These are phyloP conservation scores for Odontamblyopus rebecca DNA, from an alignment of 2,797 vertebrate species.

Conservation along the genomic window DNA sequence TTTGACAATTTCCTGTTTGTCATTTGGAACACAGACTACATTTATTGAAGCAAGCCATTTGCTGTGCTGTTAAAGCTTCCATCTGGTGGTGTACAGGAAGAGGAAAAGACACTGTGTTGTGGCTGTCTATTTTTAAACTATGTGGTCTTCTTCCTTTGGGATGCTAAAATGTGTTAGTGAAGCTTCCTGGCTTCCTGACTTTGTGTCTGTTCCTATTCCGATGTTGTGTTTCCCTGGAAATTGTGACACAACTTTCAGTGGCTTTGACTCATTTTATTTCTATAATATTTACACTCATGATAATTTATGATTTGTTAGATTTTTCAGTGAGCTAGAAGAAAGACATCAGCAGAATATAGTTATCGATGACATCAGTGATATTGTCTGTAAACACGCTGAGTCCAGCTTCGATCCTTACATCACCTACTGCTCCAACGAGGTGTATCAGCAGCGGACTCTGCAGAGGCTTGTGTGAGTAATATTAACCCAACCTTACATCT, in stretches of 20 bases:
- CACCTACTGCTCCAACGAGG: slow-evolving; percentile 97
- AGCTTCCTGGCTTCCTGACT: slow-evolving; percentile 58
- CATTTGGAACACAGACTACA: slow-evolving; percentile 38
- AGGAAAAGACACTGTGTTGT: slow-evolving; percentile 66
- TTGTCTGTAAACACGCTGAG: slow-evolving; percentile 85
- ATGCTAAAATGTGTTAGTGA: slow-evolving; percentile 47
- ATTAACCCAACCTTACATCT: background rate
- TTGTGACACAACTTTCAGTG: slow-evolving; percentile 13
- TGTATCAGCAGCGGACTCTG: slow-evolving; percentile 95
- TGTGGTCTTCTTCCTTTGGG: slow-evolving; percentile 50
- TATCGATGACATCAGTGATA: slow-evolving; percentile 92
- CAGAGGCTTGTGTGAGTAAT: slow-evolving; percentile 89
- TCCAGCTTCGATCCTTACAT: slow-evolving; percentile 93
- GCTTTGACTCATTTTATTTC: slow-evolving; percentile 16
- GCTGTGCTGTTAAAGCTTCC: slow-evolving; percentile 46
- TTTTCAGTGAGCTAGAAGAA: slow-evolving; percentile 92
- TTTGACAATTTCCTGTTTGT: slow-evolving; percentile 68
- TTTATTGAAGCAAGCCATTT: slow-evolving; percentile 38
- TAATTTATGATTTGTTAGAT: slow-evolving; percentile 71
- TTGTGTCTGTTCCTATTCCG: slow-evolving; percentile 35
- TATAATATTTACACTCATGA: slow-evolving; percentile 1
- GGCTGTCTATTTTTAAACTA: slow-evolving; percentile 64
- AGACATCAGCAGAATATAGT: slow-evolving; percentile 88
- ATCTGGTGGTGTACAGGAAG: slow-evolving; percentile 70
- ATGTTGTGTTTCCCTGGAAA: slow-evolving; percentile 4